These are phyloP conservation scores for Odocoileus virginianus DNA, from an alignment of 2,113 vertebrate species.

Conservation along the genomic window DNA sequence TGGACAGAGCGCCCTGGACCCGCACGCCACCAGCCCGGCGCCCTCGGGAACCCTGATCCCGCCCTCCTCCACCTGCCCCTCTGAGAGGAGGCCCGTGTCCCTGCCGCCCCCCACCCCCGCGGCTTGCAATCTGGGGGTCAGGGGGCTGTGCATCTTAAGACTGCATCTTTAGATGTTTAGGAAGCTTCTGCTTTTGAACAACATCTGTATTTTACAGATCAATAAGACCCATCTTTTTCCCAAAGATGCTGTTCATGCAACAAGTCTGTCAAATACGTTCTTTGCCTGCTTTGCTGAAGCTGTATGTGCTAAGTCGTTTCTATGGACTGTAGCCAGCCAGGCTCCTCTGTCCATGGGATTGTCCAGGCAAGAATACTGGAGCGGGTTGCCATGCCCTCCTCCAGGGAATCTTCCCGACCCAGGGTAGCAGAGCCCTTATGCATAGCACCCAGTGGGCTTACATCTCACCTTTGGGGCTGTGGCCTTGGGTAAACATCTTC, in stretches of 20 bases:
- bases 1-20: neutral
- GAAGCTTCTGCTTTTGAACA: neutral
- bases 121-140: fast-evolving
- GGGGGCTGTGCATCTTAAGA: neutral
- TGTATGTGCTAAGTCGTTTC: neutral
- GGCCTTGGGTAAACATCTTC: neutral
- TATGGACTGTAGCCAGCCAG: neutral
- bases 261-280: neutral
- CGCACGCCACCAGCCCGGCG: neutral
- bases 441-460: neutral
- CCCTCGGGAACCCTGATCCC: neutral
- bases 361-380: neutral
- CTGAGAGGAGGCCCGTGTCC: neutral
- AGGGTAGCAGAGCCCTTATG: neutral
- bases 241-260: neutral
- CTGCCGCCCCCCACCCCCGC: fast-evolving
- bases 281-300: neutral
- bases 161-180: fast-evolving
- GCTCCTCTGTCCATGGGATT: neutral
- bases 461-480: neutral
- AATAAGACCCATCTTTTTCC: neutral
- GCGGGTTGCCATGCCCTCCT: neutral
- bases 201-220: neutral
- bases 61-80: neutral
- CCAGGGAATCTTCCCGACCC: neutral